Conservation (phyloP, 2,113 vertebrate species). For the human (Homo sapiens) region DNA sequence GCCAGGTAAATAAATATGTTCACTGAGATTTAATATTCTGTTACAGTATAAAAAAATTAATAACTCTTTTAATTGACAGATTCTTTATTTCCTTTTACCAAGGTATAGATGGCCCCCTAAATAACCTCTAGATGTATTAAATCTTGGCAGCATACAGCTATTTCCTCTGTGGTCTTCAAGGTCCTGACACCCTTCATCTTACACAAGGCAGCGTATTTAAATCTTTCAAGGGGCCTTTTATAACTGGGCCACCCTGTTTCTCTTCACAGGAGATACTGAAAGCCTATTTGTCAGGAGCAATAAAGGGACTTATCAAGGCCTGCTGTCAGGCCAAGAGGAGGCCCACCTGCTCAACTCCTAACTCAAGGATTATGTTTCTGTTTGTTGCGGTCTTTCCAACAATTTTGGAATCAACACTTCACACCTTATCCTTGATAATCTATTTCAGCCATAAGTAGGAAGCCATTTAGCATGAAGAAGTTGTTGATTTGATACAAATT, state of each 20-base stretch:
- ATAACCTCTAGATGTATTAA: conserved; percentile 30
- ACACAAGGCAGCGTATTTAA: conserved; percentile 53
- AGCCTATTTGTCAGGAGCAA: conserved; percentile 32
- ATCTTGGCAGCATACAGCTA: conserved; percentile 39
- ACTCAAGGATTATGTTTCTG: not conserved
- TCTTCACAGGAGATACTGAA: conserved; percentile 40
- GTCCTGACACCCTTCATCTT: conserved; percentile 47
- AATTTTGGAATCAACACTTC: not conserved
- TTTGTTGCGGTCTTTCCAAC: not conserved
- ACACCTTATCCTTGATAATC: not conserved
- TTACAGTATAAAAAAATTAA: conserved; percentile 49
- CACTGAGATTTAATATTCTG: conserved; percentile 47
- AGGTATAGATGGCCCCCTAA: conserved; percentile 44
- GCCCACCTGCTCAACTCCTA: conserved; percentile 33
- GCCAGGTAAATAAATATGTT: conserved; percentile 29
- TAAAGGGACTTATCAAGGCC: not conserved
- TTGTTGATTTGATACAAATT: not conserved
- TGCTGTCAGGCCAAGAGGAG: not conserved
- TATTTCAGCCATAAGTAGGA: conserved; percentile 8
- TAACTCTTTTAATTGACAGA: conserved; percentile 53
- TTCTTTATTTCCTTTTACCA: conserved; percentile 68
- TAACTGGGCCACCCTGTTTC: conserved; percentile 45
- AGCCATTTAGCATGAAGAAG: conserved; percentile 3
- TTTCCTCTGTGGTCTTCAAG: conserved; percentile 63
- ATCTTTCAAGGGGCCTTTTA: conserved; percentile 63